These are phyloP conservation scores for Taurulus bubalis DNA, from an alignment of 2,113 vertebrate genomes.

Conservation along the genomic window DNA sequence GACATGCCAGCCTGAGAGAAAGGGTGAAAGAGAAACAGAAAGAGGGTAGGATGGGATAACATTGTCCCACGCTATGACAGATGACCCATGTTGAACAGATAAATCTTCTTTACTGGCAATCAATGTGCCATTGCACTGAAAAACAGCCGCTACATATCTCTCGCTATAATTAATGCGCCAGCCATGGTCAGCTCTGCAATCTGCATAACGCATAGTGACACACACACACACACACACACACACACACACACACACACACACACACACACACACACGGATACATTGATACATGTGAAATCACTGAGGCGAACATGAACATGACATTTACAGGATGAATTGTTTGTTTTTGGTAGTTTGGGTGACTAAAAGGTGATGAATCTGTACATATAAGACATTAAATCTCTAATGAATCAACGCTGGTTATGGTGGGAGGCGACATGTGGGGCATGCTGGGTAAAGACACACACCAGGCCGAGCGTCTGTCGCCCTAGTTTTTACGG, in stretches of 20 bases:
- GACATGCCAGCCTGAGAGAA: slow-evolving; percentile 48
- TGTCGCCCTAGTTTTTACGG: not conserved
- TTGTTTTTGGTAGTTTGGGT: slow-evolving; percentile 23
- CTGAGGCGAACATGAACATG: slow-evolving; percentile 6
- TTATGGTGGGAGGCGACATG: not conserved
- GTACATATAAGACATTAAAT: not conserved
- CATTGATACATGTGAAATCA: slow-evolving; percentile 4
- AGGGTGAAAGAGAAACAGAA: slow-evolving; percentile 43
- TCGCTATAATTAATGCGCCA: slow-evolving; percentile 72
- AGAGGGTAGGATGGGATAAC: slow-evolving; percentile 51
- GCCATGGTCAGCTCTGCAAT: slow-evolving; percentile 41
- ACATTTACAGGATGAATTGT: slow-evolving; percentile 9
- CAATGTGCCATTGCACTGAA: slow-evolving; percentile 71
- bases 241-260: slow-evolving; percentile 1
- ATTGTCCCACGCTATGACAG: slow-evolving; percentile 71
- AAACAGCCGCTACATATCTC: slow-evolving; percentile 66
- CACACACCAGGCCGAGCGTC: not conserved
- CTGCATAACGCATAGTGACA: slow-evolving; percentile 47
- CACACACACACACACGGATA: not conserved
- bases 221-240: slow-evolving; percentile 11
- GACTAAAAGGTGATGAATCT: slow-evolving; percentile 8
- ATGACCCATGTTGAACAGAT: slow-evolving; percentile 72
- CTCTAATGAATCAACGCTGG: not conserved
- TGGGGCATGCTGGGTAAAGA: not conserved
- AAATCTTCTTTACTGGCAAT: slow-evolving; percentile 80